Evolutionary conservation across 2,797 vertebrate species (phyloP), one percentile per base, ranked within the genome.

Genomic region (Xenopus petersii): DNA sequence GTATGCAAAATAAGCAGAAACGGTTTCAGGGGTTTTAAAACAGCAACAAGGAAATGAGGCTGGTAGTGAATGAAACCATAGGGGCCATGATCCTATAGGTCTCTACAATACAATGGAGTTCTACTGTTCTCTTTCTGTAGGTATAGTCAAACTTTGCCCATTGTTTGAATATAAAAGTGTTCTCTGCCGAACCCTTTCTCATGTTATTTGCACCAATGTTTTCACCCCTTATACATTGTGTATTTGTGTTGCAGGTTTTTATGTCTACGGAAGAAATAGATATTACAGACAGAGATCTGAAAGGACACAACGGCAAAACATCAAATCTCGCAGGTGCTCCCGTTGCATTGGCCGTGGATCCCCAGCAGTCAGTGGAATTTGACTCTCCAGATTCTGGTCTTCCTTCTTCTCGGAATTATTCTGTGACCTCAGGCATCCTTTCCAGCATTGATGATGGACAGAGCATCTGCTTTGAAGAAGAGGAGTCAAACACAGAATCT

Each of bases 361-460:
- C 95, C 58, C 95, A 93, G 80, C 94, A 92, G 11, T 89, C 94
- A 1, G 91, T 93, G 47, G 97, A 99, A 88, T 99, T 98, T 0
- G 97, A 99, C 85, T 99, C 97, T 26, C 96, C 97, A 0, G 97
- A 99, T 88, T 98, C 97, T 0, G 97, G 97, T 58, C 91, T 98
- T 70, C 97, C 96, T 0, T 98, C 96, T 73, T 98, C 97, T 10
- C 91, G 94, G 49, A 98, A 99, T 89, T 98, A 97, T 86, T 98
- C 97, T 0, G 94, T 99, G 83, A 89, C 96, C 13, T 99, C 97
- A 0, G 97, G 95, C 66, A 93, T 98, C 88, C 91, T 97, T 82
- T 99, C 96, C 33, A 98, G 96, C 79, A 96, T 94, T 0, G 97
- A 99, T 0, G 97, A 99, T 0, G 91, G 94, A 10, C 96, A 96